Percentiles rank a stretch among this genome's conserved stretches.
Evolutionary conservation across 1,140 invertebrate species (phyloP).

Genomic region (Trissolcus basalis): DNA sequence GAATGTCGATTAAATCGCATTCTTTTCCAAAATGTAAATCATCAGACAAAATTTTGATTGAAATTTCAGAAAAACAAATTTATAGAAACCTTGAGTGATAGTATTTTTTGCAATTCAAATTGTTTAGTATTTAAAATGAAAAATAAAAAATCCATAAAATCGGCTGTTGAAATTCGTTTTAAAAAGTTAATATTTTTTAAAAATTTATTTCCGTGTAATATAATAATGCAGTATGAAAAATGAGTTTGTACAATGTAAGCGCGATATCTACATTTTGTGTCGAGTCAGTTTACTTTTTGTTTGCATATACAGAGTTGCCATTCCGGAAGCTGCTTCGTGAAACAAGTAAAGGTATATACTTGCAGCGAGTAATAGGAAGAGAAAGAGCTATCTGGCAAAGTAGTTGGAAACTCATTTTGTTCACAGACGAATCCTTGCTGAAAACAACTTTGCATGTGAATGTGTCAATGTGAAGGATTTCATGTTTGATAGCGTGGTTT

Average conservation of each 20-base stretch:
- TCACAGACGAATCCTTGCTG: constrained; percentile 32
- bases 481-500: constrained; percentile 26
- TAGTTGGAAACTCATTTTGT: constrained; percentile 55
- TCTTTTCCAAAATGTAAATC: too few species aligned
- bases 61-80: too few species aligned
- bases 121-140: too few species aligned
- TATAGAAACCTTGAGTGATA: too few species aligned
- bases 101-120: too few species aligned
- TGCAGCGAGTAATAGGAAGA: constrained; percentile 35
- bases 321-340: constrained; percentile 40
- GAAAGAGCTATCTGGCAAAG: constrained; percentile 48
- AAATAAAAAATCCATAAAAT: too few species aligned
- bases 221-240: background rate
- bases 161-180: too few species aligned
- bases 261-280: constrained; percentile 9
- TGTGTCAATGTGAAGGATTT: constrained; percentile 49
- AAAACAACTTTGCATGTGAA: constrained; percentile 43
- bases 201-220: too few species aligned
- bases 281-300: constrained; percentile 25
- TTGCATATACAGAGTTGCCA: constrained; percentile 32
- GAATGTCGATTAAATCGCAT: too few species aligned
- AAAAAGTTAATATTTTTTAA: too few species aligned
- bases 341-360: constrained; percentile 34
- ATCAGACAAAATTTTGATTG: too few species aligned
- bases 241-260: constrained; percentile 11